These are phyloP conservation scores for Arvicanthis niloticus DNA, from an alignment of 2,113 vertebrate genomes.

Conservation along the genomic window DNA sequence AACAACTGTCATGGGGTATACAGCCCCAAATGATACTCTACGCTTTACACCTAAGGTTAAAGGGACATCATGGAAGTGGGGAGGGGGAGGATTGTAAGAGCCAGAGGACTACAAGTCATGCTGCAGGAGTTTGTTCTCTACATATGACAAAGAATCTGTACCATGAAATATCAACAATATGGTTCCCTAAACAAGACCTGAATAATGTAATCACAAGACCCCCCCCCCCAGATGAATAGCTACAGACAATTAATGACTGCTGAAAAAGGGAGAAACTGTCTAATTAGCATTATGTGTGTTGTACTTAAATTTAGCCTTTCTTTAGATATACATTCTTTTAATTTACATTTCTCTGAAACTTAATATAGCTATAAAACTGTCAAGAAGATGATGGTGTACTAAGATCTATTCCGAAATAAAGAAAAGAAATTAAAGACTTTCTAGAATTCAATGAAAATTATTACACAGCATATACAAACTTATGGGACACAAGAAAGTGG, in stretches of 20 bases:
- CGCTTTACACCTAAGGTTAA: neutral
- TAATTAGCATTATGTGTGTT: neutral
- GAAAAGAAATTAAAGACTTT: no score
- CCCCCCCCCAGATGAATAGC: neutral
- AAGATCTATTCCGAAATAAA: neutral
- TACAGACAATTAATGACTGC: neutral
- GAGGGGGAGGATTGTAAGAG: neutral
- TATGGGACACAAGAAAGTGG: no score
- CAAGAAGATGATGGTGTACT: neutral
- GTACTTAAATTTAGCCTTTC: constrained; percentile 30
- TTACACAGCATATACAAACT: no score
- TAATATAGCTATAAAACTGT: neutral
- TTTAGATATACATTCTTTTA: neutral
- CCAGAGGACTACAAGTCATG: neutral
- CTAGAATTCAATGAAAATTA: no score
- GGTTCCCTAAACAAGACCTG: neutral
- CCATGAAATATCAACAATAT: neutral
- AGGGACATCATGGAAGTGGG: neutral
- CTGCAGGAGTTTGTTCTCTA: neutral
- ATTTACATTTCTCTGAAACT: neutral
- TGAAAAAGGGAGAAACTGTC: neutral
- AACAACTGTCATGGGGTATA: neutral
- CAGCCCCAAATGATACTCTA: neutral
- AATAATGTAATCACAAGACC: neutral
- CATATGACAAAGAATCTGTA: neutral